Evolutionary conservation across 2,797 vertebrate species (phyloP), one percentile per base, ranked within the genome.

Genomic region (Galago senegalensis): DNA sequence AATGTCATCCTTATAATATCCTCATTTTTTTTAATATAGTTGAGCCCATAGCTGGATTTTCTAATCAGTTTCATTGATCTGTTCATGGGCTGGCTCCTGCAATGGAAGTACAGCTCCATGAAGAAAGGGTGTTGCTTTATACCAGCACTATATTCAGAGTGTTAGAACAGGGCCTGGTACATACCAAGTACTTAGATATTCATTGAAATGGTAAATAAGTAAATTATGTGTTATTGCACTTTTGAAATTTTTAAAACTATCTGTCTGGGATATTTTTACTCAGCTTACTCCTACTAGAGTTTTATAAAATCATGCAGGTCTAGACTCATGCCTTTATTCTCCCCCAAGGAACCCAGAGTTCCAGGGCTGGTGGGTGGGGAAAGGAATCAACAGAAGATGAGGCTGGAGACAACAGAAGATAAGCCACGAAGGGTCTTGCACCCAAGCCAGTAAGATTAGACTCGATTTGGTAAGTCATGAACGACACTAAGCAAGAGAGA

Each of bases 21-120:
- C 31, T 56, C 46, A 21, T 85, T 84, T 82, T 93, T 92, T 93
- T 91, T 27, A 29, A 89, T 34, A 49, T 53, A 34, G 16, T 73
- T 91, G 58, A 87, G 9, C 11, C 49, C 58, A 69, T n/a, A 70
- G 14, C 8, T 87, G 17, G 40, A 86, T 43, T 84, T 93, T 70
- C 16, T 76, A 9, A 20, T 84, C 60, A 63, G 13, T 83, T 85
- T 70, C 75, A 67, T 46, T 76, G 27, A 77, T 82, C 49, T 65
- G 18, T 72, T 81, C 53, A 23, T 25, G 9, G 46, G n/a, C 9
- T 70, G 46, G 46, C 9, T 70, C 27, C 65, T 58, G 65, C 17
- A 92, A 76, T 4, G 73, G 49, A 16, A 61, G 7, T n/a, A 61
- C 21, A 89, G 46, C 29, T 61, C 69, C 49, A 40, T 29, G 43